Conservation (phyloP, 2,113 vertebrate genomes). For the Aptenodytes patagonicus region DNA sequence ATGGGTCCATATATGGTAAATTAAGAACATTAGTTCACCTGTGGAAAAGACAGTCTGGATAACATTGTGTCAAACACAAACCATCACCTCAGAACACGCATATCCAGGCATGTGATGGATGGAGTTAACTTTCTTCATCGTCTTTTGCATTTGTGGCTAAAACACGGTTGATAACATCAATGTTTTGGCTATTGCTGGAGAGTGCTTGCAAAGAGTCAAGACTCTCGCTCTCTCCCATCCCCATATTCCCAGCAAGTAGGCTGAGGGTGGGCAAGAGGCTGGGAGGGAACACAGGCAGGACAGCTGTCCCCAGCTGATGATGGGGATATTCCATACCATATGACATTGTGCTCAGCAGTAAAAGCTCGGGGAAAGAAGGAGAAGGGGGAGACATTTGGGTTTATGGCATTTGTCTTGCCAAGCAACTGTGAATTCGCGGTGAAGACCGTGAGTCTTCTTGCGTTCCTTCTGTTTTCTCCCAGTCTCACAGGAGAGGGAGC, state of each 20-base stretch:
- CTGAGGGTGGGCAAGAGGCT: background rate
- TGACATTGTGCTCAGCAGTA: background rate
- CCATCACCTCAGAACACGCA: background rate
- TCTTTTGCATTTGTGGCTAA: background rate
- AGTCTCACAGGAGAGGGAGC: background rate
- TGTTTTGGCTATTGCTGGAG: background rate
- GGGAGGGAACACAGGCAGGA: background rate
- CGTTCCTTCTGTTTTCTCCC: background rate
- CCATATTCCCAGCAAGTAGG: background rate
- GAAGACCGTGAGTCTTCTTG: background rate
- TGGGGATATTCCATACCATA: background rate
- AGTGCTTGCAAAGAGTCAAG: background rate
- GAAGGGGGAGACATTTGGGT: background rate
- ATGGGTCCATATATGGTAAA: background rate
- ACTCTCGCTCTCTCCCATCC: background rate
- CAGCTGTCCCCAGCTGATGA: background rate
- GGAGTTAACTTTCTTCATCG: background rate
- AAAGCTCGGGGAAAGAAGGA: background rate
- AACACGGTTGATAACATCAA: fast-evolving
- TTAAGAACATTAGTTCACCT: background rate
- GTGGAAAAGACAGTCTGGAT: background rate
- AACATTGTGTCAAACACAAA: background rate
- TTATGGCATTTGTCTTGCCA: background rate
- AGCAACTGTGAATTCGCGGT: background rate
- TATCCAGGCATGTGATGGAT: background rate